Base-by-base conservation (phyloP, 2,113 vertebrate genomes). In the Pagrus major region DNA sequence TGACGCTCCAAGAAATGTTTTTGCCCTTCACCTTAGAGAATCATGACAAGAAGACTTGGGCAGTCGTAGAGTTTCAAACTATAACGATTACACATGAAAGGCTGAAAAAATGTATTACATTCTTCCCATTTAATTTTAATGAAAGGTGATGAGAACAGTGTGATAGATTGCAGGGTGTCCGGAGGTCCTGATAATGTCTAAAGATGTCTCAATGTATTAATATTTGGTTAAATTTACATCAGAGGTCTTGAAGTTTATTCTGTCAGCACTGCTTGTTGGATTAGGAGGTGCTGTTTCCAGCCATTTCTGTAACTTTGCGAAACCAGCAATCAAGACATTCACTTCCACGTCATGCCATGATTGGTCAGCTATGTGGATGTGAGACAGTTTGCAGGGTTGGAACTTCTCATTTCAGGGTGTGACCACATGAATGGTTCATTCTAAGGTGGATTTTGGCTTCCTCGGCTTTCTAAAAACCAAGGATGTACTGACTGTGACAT, bases 1-100 rank as follows among this genome's bases (percentile, higher is more conserved):
- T 90, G 85, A 87, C 82, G 90, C 84, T 93, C 78, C 76, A 82
- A 76, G 80, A 87, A 90, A 84, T 78, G 60, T 84, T 80, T 73
- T 54, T 59, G 11, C 41, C 39, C 23, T 72, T 66, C 21, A 49
- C 67, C 47, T 39, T 11, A 25, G 10, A 31, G 15, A 23, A 29
- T 25, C 15, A 56, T 9, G 27, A 63, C 21, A 39, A 51, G 35
- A n/a, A 65, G 5, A 71, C 33, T 31, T 8, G 6, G 2, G 14
- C 63, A 47, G 54, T 72, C 39, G 18, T 16, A 44, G 15, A 2
- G 16, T 55, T 55, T 74, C 2, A 52, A 23, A 37, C 14, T 29
- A 21, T 9, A 25, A 46, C 12, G 14, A 39, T 37, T 1, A 16
- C 54, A 9, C 16, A 46, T 25, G 21, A 25, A 65, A 46, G 21